Conservation (phyloP, 2,797 vertebrate genomes). For the Anas acuta region DNA sequence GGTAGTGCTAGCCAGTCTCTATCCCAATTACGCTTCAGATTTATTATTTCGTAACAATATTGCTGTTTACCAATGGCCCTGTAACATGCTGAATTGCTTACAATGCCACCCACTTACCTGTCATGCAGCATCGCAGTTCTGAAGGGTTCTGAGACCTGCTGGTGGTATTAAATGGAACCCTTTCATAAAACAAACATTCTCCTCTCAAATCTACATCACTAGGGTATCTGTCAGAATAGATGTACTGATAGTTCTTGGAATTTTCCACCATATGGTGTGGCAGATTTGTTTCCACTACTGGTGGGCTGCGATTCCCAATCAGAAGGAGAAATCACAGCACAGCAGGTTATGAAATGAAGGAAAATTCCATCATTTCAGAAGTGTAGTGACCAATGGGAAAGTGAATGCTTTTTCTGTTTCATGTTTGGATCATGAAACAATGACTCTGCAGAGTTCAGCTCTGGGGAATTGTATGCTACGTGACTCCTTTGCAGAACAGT, state of each 20-base stretch:
- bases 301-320: constrained; percentile 49
- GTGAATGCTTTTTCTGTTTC: neutral
- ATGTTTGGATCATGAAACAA: constrained; percentile 15
- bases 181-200: neutral
- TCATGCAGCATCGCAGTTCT: neutral
- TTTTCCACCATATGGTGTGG: constrained; percentile 70
- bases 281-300: constrained; percentile 62
- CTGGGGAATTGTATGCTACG: neutral
- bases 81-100: neutral
- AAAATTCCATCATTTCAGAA: constrained; percentile 59
- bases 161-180: neutral
- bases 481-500: constrained; percentile 2
- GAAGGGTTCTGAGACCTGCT: neutral
- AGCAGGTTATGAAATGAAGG: constrained; percentile 50
- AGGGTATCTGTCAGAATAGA: neutral
- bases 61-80: neutral
- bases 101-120: neutral
- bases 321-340: constrained; percentile 48
- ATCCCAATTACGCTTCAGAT: neutral
- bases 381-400: neutral
- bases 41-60: neutral
- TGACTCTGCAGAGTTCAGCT: neutral
- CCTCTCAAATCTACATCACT: neutral
- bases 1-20: neutral
- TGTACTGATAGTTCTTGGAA: constrained; percentile 37